These are phyloP conservation scores for Drosophila macrospina DNA, from an alignment of 2,888 invertebrate genomes.

Conservation along the genomic window DNA sequence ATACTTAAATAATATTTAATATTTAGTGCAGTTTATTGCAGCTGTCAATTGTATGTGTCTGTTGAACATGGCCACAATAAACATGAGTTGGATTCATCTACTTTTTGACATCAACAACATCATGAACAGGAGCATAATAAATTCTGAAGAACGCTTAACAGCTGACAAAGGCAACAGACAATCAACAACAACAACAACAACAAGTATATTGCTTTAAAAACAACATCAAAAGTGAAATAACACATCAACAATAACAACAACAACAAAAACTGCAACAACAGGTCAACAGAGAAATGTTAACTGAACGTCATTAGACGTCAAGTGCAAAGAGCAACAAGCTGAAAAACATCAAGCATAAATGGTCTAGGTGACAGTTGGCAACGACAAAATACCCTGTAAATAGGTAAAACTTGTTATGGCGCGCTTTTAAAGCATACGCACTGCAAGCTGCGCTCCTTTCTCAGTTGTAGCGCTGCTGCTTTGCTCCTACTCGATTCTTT, in stretches of 20 bases:
- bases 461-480: too few species aligned
- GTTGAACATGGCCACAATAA: slow-evolving; percentile 8
- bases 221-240: slow-evolving; percentile 19
- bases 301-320: slow-evolving; percentile 63
- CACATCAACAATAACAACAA: slow-evolving; percentile 20
- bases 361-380: background rate
- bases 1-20: background rate
- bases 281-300: slow-evolving; percentile 39
- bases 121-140: slow-evolving; percentile 22
- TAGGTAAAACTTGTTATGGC: too few species aligned
- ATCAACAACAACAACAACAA: slow-evolving; percentile 31
- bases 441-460: too few species aligned
- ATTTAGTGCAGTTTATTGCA: background rate
- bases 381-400: background rate
- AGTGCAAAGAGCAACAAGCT: slow-evolving; percentile 36
- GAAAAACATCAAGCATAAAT: slow-evolving; percentile 5
- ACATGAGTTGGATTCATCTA: slow-evolving; percentile 9
- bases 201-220: slow-evolving; percentile 15
- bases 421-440: too few species aligned
- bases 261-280: slow-evolving; percentile 20
- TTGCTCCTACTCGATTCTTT: too few species aligned
- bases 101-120: slow-evolving; percentile 18
- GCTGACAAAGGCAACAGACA: slow-evolving; percentile 23
- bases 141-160: slow-evolving; percentile 29
- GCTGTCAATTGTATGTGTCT: slow-evolving; percentile 3